phyloP scores from a whole-genome alignment of 2,888 invertebrate genomes.

The Nomada goodeniana region DNA sequence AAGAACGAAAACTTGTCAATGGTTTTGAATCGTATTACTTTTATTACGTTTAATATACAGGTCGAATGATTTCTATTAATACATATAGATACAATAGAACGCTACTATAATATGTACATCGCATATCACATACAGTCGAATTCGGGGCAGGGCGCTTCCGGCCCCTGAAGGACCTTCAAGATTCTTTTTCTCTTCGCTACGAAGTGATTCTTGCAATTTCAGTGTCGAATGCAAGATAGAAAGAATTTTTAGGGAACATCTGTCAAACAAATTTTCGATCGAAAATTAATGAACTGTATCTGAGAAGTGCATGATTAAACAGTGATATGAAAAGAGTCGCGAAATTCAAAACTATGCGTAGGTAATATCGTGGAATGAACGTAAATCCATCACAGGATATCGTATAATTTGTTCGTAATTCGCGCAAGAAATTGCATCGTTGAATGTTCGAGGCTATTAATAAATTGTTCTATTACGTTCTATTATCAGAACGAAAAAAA shows the following conservation, averaged over 20 bases:
- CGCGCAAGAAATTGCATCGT: constrained; percentile 15
- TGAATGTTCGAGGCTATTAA: background rate
- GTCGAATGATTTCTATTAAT: constrained; percentile 65
- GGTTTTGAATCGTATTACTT: constrained; percentile 59
- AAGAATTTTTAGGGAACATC: constrained; percentile 17
- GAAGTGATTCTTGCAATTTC: constrained; percentile 22
- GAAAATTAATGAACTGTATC: background rate
- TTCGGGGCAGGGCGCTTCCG: constrained; percentile 58
- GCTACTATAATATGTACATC: constrained; percentile 69
- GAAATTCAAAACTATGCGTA: constrained; percentile 5
- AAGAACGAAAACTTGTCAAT: background rate
- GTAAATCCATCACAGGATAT: background rate
- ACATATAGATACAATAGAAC: constrained; percentile 71
- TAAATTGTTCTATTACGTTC: no score
- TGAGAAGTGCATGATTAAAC: constrained; percentile 22
- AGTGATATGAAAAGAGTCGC: constrained; percentile 37
- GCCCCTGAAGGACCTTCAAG: constrained; percentile 33
- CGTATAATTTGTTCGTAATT: background rate
- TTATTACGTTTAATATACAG: constrained; percentile 73
- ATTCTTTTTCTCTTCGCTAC: constrained; percentile 38
- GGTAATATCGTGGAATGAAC: constrained; percentile 1
- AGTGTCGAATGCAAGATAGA: constrained; percentile 24
- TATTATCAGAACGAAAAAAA: background rate
- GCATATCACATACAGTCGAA: constrained; percentile 75
- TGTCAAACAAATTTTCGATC: constrained; percentile 4